A percentile compares a stretch with the other conserved stretches of the same genome.
Conservation (phyloP, 2,888 invertebrate genomes). For the Junonia oenone region DNA sequence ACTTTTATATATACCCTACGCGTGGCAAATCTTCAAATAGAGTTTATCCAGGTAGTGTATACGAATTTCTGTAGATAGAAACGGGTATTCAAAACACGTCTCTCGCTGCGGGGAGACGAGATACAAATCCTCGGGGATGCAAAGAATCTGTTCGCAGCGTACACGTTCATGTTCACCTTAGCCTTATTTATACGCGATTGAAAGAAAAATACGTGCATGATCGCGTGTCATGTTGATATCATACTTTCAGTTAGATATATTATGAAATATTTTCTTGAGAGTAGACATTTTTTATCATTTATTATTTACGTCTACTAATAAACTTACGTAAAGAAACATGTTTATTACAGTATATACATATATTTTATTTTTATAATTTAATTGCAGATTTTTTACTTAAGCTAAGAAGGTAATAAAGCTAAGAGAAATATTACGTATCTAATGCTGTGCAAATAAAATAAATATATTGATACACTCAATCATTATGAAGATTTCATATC, state of each 20-base stretch:
- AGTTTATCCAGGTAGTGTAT: constrained; percentile 14
- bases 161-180: constrained; percentile 51
- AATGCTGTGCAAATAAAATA: too few species aligned
- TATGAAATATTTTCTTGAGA: too few species aligned
- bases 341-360: too few species aligned
- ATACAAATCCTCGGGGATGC: constrained; percentile 67
- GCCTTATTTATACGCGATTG: constrained; percentile 63
- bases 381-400: too few species aligned
- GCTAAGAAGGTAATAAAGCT: too few species aligned
- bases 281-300: too few species aligned
- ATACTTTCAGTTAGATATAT: background rate
- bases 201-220: constrained; percentile 56
- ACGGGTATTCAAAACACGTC: constrained; percentile 64
- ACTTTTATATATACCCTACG: background rate
- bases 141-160: constrained; percentile 57
- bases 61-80: constrained; percentile 20
- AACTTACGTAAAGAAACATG: too few species aligned
- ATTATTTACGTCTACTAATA: too few species aligned
- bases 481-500: too few species aligned
- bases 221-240: constrained; percentile 20
- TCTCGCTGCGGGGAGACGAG: constrained; percentile 59
- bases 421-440: too few species aligned
- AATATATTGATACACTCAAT: too few species aligned
- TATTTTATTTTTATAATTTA: too few species aligned
- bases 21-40: constrained; percentile 2